These are phyloP conservation scores for Morpho helenor DNA, from an alignment of 2,888 invertebrate species.

Conservation along the genomic window DNA sequence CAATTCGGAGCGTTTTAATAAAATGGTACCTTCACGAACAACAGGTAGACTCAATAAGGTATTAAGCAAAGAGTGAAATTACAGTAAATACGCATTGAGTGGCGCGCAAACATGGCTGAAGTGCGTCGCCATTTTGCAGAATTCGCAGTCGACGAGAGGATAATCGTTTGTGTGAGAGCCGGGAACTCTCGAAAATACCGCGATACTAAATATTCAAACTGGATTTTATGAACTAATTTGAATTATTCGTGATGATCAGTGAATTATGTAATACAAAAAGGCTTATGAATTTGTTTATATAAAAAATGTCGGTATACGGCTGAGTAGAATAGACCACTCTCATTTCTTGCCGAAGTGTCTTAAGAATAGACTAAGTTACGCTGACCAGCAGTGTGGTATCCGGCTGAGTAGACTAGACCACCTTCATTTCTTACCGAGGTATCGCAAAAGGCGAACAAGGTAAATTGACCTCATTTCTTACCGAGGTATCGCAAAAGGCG, in stretches of 20 bases:
- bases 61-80: slow-evolving; percentile 28
- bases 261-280: too few species aligned
- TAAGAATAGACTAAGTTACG: too few species aligned
- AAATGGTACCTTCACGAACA: slow-evolving; percentile 11
- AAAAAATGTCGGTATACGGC: too few species aligned
- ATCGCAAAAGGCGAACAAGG: too few species aligned
- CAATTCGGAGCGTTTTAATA: slow-evolving; percentile 5
- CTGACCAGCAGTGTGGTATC: too few species aligned
- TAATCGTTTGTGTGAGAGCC: slow-evolving; percentile 34
- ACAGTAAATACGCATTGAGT: slow-evolving; percentile 34
- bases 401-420: too few species aligned
- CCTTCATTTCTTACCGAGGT: too few species aligned
- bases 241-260: not conserved
- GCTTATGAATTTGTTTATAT: too few species aligned
- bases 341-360: too few species aligned
- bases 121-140: slow-evolving; percentile 33
- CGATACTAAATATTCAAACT: slow-evolving; percentile 28
- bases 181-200: slow-evolving; percentile 29
- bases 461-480: too few species aligned
- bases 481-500: too few species aligned
- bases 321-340: too few species aligned
- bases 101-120: slow-evolving; percentile 27
- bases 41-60: slow-evolving; percentile 22
- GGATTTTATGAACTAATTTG: slow-evolving; percentile 20
- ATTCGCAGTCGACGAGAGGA: slow-evolving; percentile 31